Evolutionary conservation across 2,113 vertebrate species (phyloP), one percentile per base, ranked within the genome.

Genomic region (Eublepharis macularius): DNA sequence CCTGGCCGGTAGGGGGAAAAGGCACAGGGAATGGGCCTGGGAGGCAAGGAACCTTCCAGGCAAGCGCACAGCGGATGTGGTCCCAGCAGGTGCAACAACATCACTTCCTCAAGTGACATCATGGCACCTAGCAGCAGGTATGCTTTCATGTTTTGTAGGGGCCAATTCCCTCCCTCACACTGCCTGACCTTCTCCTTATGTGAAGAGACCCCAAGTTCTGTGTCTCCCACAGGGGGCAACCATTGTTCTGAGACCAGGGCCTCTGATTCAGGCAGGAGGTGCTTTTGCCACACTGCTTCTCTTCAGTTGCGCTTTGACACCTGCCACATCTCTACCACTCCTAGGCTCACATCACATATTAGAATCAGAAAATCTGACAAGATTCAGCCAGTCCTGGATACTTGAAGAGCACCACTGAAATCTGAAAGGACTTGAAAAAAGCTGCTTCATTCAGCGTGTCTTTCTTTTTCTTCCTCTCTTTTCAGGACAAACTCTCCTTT

Each of bases 401-500:
- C 24, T 2, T 66, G 57, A 41, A 49, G 43, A 11, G 17, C 24
- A 26, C 24, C 21, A 24, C 60, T 51, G 47, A 17, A 13, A 51
- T 49, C 5, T 80, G 13, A 19, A 6, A n/a, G 19, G 2, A 76
- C 41, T 39, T 45, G 17, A 3, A 36, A 26, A 69, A 13, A 77
- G 32, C 19, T 85, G 43, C 8, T 80, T 17, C 19, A 26, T 39
- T 39, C 13, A 45, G 29, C 34, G 16, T 80, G 3, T 65, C 4
- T 43, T 51, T 92, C 82, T 92, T 65, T 14, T 39, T 91, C 91
- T 19, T 14, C 26, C 83, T 95, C 94, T 77, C 89, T 96, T 93
- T 93, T 54, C 92, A 97, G 97, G 93, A 97, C 95, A 45, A 94
- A 95, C 68, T 92, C 92, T 89, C 91, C 94, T 81, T 96, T 96